phyloP scores from a whole-genome alignment of 2,888 invertebrate species.

The Erannis defoliaria region DNA sequence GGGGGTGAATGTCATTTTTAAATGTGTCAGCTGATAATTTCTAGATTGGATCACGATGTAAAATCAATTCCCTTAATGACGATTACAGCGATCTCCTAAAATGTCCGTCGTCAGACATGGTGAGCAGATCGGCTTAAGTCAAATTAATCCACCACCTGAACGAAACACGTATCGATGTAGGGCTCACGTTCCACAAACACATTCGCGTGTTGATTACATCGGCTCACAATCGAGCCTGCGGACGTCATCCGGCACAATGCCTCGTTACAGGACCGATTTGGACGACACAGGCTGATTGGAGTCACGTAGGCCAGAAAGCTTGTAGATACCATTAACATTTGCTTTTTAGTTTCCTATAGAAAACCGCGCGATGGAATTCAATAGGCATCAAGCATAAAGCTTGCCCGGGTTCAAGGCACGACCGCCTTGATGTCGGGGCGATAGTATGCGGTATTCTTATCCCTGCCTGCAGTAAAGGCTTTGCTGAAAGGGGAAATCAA shows the following conservation, averaged over 20 bases:
- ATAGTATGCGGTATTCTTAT: too few species aligned
- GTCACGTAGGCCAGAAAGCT: slow-evolving; percentile 33
- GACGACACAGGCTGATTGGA: slow-evolving; percentile 20
- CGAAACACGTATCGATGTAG: background rate
- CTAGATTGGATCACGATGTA: too few species aligned
- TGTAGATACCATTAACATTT: background rate
- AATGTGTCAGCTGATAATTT: too few species aligned
- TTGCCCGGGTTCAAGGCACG: too few species aligned
- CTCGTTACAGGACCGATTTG: slow-evolving; percentile 43
- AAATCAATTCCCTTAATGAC: too few species aligned
- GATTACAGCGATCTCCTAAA: too few species aligned
- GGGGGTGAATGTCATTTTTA: too few species aligned
- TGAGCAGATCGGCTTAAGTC: background rate
- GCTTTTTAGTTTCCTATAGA: background rate
- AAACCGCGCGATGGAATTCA: background rate
- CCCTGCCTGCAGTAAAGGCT: too few species aligned
- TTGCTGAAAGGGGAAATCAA: too few species aligned
- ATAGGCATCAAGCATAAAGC: too few species aligned
- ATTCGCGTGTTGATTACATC: slow-evolving; percentile 12
- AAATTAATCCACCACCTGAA: background rate
- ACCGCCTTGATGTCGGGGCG: too few species aligned
- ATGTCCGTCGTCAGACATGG: too few species aligned
- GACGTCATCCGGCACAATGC: slow-evolving; percentile 43
- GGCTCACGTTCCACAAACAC: slow-evolving; percentile 4
- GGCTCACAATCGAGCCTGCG: slow-evolving; percentile 11